phyloP scores from a whole-genome alignment of 2,888 invertebrate genomes.

The Ormyrus rosae region DNA sequence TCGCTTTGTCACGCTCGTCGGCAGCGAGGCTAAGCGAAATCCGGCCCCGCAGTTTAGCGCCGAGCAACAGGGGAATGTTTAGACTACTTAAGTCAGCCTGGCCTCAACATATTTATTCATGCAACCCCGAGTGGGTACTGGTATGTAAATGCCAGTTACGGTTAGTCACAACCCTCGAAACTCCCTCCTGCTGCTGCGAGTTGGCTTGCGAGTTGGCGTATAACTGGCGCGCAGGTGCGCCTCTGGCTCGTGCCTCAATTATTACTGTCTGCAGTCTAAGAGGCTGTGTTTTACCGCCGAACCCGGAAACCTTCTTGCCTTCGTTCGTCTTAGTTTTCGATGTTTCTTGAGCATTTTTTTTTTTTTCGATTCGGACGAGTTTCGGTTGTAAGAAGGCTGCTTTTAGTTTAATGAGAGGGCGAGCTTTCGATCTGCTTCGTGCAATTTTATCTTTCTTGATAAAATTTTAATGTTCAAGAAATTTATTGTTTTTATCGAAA shows the following conservation, averaged over 20 bases:
- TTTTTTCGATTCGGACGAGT: no score
- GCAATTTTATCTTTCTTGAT: no score
- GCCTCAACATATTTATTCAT: constrained; percentile 64
- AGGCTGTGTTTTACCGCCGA: not conserved
- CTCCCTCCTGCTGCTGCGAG: not conserved
- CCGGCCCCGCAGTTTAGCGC: constrained; percentile 29
- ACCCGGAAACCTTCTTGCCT: no score
- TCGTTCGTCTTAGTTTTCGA: no score
- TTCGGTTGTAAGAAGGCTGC: no score
- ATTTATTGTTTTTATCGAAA: no score
- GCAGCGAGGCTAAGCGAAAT: constrained; percentile 15
- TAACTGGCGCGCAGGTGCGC: constrained; percentile 28
- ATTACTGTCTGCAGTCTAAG: constrained; percentile 16
- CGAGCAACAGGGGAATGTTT: constrained; percentile 60
- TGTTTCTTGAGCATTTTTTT: no score
- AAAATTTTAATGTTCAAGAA: no score
- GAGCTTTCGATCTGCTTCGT: no score
- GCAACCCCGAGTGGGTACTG: constrained; percentile 58
- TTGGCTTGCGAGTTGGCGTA: not conserved
- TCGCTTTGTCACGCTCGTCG: no score
- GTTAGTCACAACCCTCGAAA: constrained; percentile 54
- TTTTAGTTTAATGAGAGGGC: no score
- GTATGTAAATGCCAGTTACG: constrained; percentile 68
- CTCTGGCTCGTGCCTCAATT: constrained; percentile 27
- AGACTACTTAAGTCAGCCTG: constrained; percentile 64